Base-by-base conservation (phyloP, 2,113 vertebrate species). In the Rhodinocichla rosea region DNA sequence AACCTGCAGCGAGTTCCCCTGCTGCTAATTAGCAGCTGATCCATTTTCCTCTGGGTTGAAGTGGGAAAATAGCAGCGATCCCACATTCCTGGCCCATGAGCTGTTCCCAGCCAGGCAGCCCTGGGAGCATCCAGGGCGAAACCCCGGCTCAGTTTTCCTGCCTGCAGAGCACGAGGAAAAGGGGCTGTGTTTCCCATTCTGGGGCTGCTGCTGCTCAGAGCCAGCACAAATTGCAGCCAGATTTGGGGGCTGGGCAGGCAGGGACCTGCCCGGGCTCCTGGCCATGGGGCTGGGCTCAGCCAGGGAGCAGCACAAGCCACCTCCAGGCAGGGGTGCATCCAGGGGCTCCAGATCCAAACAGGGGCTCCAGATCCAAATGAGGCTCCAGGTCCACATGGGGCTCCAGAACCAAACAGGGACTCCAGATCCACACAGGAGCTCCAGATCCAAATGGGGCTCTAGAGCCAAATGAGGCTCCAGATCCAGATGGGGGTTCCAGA, bases 11-110 rank as follows among this genome's bases (percentile, higher is more conserved):
- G 30, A n/a, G 78, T 39, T 86, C 78, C 95, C 89, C 59, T 63
- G 87, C 82, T 65, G 82, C 89, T 94, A 91, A 95, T 91, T 95
- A 87, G 63, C 45, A 69, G 79, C 65, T 53, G 70, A 92, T 92
- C 78, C 63, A 10, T 87, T 92, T 91, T 91, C 62, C 84, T 71
- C 73, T 15, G 63, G 11, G 80, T 91, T 94, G 37, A 55, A 96
- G 82, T 57, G 57, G 78, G 94, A 64, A 93, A 95, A 85, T 18
- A 82, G 70, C 82, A 32, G 45, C 7, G 23, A 76, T 35, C 12
- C 32, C 50, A 45, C 93, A 95, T 95, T 95, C 93, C 93, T 91
- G 94, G 70, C 33, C 78, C 55, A 20, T 95, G 93, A 96, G 87
- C 77, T 95, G 22, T 89, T 95, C 84, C 91, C 87, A 32, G 7